These are phyloP conservation scores for Atractosteus spatula DNA, from an alignment of 2,113 vertebrate species.

Conservation along the genomic window DNA sequence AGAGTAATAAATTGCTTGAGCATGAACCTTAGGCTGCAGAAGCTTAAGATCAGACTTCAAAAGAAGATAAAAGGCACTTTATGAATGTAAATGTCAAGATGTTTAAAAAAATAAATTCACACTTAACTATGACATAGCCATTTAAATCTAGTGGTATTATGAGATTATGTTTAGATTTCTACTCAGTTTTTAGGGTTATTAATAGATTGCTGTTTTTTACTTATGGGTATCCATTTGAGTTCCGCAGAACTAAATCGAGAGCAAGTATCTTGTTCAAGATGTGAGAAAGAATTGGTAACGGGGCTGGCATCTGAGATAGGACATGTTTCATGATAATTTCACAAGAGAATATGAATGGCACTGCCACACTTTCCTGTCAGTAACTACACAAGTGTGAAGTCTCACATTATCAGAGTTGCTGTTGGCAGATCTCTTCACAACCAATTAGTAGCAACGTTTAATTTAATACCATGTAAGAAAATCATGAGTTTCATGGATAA, in stretches of 20 bases:
- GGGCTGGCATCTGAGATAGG: slow-evolving; percentile 30
- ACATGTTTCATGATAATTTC: slow-evolving; percentile 4
- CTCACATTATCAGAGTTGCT: no score
- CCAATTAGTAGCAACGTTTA: no score
- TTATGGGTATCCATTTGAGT: slow-evolving; percentile 22
- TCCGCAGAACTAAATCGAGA: slow-evolving; percentile 19
- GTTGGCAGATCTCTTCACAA: no score
- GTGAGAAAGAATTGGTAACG: slow-evolving; percentile 25
- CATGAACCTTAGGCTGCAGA: slow-evolving; percentile 18
- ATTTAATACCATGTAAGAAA: no score
- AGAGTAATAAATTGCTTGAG: slow-evolving; percentile 4
- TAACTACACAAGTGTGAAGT: no score
- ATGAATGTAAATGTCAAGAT: slow-evolving; percentile 34
- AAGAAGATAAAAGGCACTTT: slow-evolving; percentile 21
- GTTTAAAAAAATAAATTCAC: slow-evolving; percentile 25
- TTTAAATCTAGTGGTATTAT: slow-evolving; percentile 36
- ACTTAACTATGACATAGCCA: slow-evolving; percentile 9
- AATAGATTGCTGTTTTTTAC: slow-evolving; percentile 31
- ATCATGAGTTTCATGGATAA: no score
- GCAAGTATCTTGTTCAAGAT: slow-evolving; percentile 24
- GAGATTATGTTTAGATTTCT: slow-evolving; percentile 30
- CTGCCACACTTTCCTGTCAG: no score
- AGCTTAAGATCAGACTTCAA: slow-evolving; percentile 36
- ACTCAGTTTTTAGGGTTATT: slow-evolving; percentile 15
- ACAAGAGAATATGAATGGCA: background rate